A percentile compares a stretch with the other conserved stretches of the same genome.
phyloP scores from a whole-genome alignment of 2,797 vertebrate genomes.

The Sylvia borin region DNA sequence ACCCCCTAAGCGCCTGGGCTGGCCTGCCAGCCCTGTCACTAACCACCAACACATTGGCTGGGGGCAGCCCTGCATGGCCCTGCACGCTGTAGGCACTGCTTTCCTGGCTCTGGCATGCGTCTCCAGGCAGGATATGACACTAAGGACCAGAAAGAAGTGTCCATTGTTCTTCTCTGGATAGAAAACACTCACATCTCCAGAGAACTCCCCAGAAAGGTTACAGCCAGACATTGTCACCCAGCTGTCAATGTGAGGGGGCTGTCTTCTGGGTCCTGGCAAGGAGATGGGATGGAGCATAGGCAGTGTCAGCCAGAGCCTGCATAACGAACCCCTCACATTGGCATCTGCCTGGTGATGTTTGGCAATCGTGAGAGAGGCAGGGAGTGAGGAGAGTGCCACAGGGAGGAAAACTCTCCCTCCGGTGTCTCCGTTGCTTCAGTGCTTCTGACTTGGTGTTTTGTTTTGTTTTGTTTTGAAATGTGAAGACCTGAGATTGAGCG shows the following conservation, averaged over 20 bases:
- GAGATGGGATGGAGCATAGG: background rate
- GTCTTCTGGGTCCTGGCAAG: background rate
- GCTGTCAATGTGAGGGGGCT: background rate
- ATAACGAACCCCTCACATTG: background rate
- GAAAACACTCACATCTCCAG: background rate
- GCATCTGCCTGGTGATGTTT: background rate
- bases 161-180: background rate
- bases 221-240: background rate
- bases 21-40: slow-evolving; percentile 24
- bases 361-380: background rate
- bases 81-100: background rate
- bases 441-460: slow-evolving; percentile 24
- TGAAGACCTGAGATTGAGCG: slow-evolving; percentile 82
- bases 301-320: slow-evolving; percentile 12
- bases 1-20: background rate
- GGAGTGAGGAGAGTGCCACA: background rate
- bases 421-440: slow-evolving; percentile 25
- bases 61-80: background rate
- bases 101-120: background rate
- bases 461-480: slow-evolving; percentile 44
- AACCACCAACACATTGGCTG: background rate
- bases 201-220: background rate
- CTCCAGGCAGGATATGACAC: background rate
- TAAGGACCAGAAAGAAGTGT: background rate
- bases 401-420: background rate